phyloP scores from a whole-genome alignment of 2,113 vertebrate genomes.

The Danionella cerebrum region DNA sequence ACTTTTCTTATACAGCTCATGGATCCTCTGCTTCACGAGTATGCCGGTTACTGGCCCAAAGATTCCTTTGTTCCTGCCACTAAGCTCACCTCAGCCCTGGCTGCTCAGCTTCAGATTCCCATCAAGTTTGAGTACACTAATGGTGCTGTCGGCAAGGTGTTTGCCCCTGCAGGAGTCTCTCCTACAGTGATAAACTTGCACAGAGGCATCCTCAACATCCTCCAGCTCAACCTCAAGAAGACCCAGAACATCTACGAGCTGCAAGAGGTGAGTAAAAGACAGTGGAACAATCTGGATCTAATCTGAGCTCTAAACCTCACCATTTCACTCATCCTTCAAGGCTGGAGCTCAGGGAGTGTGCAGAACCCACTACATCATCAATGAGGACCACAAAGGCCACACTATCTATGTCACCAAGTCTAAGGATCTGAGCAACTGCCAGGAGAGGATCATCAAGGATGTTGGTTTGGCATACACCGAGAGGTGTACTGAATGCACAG shows the following conservation, averaged over 20 bases:
- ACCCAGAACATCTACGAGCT: slow-evolving; percentile 24
- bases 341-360: slow-evolving; percentile 75
- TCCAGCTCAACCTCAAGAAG: slow-evolving; percentile 70
- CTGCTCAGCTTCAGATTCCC: slow-evolving; percentile 51
- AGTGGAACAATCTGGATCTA: neutral
- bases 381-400: slow-evolving; percentile 60
- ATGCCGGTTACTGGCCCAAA: slow-evolving; percentile 61
- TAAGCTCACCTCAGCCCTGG: slow-evolving; percentile 57
- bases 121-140: slow-evolving; percentile 68
- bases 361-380: slow-evolving; percentile 70
- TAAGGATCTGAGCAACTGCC: slow-evolving; percentile 71
- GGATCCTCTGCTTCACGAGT: slow-evolving; percentile 58
- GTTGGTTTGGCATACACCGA: slow-evolving; percentile 65
- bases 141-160: slow-evolving; percentile 62
- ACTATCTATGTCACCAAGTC: slow-evolving; percentile 61
- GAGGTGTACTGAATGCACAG: slow-evolving; percentile 46
- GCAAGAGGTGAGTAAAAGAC: slow-evolving; percentile 54
- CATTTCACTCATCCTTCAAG: slow-evolving; percentile 45
- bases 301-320: neutral
- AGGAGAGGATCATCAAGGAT: slow-evolving; percentile 61
- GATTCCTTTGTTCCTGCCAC: slow-evolving; percentile 53
- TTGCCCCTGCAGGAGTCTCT: slow-evolving; percentile 55
- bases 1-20: slow-evolving; percentile 62
- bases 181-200: slow-evolving; percentile 61
- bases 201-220: slow-evolving; percentile 66